These are phyloP conservation scores for Drosophila navojoa DNA, from an alignment of 1,140 invertebrate genomes.

Conservation along the genomic window DNA sequence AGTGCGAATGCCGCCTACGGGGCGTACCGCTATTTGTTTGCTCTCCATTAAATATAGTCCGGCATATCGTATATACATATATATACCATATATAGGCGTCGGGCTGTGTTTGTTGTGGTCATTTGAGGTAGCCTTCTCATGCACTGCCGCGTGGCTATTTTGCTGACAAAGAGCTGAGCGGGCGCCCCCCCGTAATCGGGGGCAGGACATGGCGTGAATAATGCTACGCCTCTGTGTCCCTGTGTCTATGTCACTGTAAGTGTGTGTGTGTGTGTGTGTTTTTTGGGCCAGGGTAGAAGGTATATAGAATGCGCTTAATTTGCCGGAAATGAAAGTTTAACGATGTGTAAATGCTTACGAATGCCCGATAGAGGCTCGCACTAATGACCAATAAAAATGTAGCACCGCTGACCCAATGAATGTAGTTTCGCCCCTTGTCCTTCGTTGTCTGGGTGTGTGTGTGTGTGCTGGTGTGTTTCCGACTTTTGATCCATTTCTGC, in stretches of 20 bases:
- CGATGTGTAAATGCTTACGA: slow-evolving; percentile 83
- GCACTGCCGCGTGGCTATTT: slow-evolving; percentile 21
- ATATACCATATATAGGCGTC: neutral
- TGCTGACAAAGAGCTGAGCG: slow-evolving; percentile 66
- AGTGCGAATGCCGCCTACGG: slow-evolving; percentile 50
- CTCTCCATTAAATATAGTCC: slow-evolving; percentile 68
- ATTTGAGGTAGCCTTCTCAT: slow-evolving; percentile 32
- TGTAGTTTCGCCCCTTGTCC: slow-evolving; percentile 1
- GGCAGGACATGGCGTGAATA: slow-evolving; percentile 25
- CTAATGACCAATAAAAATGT: slow-evolving; percentile 83
- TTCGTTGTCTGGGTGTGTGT: slow-evolving; percentile 1
- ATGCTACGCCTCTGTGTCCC: slow-evolving; percentile 10
- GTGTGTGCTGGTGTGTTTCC: slow-evolving; percentile 23
- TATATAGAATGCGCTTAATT: slow-evolving; percentile 82
- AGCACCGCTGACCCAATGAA: slow-evolving; percentile 44
- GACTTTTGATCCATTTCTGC: slow-evolving; percentile 80
- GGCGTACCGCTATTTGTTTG: slow-evolving; percentile 59
- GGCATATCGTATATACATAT: neutral
- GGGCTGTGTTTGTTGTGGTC: slow-evolving; percentile 66
- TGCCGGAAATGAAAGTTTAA: slow-evolving; percentile 83
- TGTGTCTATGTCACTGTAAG: neutral
- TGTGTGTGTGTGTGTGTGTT: slow-evolving; percentile 10
- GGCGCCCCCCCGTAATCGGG: slow-evolving; percentile 37
- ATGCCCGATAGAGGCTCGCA: slow-evolving; percentile 77
- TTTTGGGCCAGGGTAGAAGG: slow-evolving; percentile 36